Percentiles rank a stretch among this genome's conserved stretches.
Conservation (phyloP, 2,113 vertebrate genomes). For the Acrocephalus kingi region DNA sequence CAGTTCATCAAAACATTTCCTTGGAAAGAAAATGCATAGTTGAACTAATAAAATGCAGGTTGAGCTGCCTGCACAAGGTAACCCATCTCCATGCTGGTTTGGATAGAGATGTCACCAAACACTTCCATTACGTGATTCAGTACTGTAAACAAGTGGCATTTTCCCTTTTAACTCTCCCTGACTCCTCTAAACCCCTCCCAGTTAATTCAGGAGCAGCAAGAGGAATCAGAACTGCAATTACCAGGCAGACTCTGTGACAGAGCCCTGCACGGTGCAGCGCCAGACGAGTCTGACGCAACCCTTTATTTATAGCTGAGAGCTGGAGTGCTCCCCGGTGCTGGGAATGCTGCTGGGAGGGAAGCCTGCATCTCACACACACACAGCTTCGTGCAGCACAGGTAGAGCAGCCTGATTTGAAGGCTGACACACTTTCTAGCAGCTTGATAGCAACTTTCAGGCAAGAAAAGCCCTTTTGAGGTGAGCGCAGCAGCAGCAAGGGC, state of each 20-base stretch:
- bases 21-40: neutral
- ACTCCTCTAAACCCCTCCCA: slow-evolving; percentile 48
- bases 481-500: rapidly evolving
- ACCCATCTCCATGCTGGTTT: neutral
- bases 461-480: neutral
- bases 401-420: neutral
- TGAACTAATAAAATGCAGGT: neutral
- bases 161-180: slow-evolving; percentile 56
- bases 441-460: neutral
- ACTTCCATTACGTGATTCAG: neutral
- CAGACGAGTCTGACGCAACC: slow-evolving; percentile 33
- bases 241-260: neutral
- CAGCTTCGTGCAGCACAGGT: neutral
- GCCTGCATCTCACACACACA: neutral
- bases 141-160: slow-evolving; percentile 46
- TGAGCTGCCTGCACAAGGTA: neutral
- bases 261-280: neutral
- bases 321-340: neutral
- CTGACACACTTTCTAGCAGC: neutral
- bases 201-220: slow-evolving; percentile 46
- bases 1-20: neutral
- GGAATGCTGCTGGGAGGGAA: neutral
- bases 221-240: slow-evolving; percentile 60
- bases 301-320: slow-evolving; percentile 35
- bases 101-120: neutral